Conservation (phyloP, 2,797 vertebrate genomes). For the Cheirogaleus major region DNA sequence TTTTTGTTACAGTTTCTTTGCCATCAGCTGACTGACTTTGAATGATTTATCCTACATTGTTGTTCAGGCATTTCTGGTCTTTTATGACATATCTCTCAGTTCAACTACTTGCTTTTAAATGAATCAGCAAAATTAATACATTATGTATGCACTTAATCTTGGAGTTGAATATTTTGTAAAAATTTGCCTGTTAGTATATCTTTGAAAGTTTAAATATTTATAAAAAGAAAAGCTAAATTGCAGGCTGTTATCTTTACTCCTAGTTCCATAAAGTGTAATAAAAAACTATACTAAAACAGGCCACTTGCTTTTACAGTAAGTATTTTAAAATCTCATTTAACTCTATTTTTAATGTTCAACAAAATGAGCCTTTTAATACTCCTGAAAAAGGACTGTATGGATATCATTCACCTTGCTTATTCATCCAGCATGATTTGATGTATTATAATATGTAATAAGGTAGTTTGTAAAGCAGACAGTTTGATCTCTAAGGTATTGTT, state of each 20-base stretch:
- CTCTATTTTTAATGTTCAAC: background rate
- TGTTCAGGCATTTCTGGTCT: background rate
- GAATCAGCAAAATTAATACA: background rate
- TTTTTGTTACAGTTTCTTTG: background rate
- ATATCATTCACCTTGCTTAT: background rate
- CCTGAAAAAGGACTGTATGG: background rate
- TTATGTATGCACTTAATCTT: background rate
- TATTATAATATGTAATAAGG: background rate
- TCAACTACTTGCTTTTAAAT: background rate
- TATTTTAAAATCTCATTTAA: conserved; percentile 26
- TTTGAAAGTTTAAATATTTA: background rate
- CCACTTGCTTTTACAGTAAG: background rate
- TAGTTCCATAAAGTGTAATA: background rate
- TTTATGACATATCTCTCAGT: background rate
- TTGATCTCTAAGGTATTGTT: conserved; percentile 22
- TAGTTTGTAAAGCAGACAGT: conserved; percentile 4
- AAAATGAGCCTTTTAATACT: background rate
- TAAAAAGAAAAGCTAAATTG: background rate
- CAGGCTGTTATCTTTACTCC: background rate
- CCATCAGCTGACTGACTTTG: background rate
- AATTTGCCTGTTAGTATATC: background rate
- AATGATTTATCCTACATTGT: background rate
- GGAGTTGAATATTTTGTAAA: background rate
- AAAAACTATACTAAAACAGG: conserved; percentile 20
- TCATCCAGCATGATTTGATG: conserved; percentile 32